phyloP scores from a whole-genome alignment of 30 jellyfish, hydroid and myxozoan genomes.

The Cassiopea xamachana region DNA sequence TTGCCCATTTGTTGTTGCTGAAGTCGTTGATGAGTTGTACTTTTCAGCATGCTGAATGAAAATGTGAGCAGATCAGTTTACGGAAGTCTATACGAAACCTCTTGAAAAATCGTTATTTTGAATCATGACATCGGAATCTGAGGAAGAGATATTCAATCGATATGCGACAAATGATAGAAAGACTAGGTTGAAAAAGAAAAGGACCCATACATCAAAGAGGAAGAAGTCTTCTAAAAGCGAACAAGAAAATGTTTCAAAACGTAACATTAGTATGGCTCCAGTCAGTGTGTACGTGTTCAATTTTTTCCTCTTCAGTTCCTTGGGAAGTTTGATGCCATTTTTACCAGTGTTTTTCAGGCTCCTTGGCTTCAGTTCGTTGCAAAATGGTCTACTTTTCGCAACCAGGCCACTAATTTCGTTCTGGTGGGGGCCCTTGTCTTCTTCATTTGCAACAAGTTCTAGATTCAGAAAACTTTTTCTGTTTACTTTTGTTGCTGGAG shows the following conservation, averaged over 20 bases:
- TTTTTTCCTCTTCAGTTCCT: constrained; percentile 63
- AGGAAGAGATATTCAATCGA: constrained; percentile 38
- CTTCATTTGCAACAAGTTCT: constrained; percentile 54
- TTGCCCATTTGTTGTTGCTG: background rate
- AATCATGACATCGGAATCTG: constrained; percentile 16
- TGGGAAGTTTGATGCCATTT: constrained; percentile 78
- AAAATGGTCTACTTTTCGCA: constrained; percentile 65
- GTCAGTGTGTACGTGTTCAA: constrained; percentile 70
- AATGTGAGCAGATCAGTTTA: background rate
- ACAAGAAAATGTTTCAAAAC: background rate
- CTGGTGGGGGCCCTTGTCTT: constrained; percentile 80
- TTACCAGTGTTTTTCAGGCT: constrained; percentile 74
- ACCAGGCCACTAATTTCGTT: constrained; percentile 67
- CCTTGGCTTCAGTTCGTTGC: constrained; percentile 68
- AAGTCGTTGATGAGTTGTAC: constrained; percentile 25
- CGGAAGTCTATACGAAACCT: background rate
- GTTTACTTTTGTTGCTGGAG: constrained; percentile 76
- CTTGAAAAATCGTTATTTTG: background rate
- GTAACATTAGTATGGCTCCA: constrained; percentile 8
- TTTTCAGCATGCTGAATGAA: background rate
- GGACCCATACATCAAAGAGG: background rate
- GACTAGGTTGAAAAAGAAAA: constrained; percentile 18
- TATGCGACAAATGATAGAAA: constrained; percentile 16
- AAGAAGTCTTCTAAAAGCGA: constrained; percentile 2
- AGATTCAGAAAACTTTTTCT: constrained; percentile 29